Conservation (phyloP, 2,888 invertebrate species). For the Punctoribates punctum region DNA sequence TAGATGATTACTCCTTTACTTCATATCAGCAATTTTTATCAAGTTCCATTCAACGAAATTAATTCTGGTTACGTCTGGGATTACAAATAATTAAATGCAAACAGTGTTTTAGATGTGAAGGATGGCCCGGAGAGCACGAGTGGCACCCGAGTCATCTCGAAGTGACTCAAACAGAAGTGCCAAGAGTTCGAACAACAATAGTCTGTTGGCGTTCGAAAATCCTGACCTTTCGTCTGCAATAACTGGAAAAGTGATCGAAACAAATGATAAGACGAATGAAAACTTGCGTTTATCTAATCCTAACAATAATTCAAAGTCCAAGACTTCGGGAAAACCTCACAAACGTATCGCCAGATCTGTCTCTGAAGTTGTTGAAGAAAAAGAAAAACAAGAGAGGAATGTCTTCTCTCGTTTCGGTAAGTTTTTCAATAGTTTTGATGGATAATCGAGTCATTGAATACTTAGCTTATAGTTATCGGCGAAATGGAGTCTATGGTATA, state of each 20-base stretch:
- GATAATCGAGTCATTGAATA: not conserved
- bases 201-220: conserved; percentile 17
- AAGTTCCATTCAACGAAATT: too few relatives aligned
- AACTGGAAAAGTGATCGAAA: conserved; percentile 12
- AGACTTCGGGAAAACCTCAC: not conserved
- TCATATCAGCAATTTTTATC: too few relatives aligned
- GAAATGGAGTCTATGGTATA: conserved; percentile 8
- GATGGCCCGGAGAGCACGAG: not conserved
- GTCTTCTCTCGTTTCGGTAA: not conserved
- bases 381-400: conserved; percentile 19
- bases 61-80: too few relatives aligned
- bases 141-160: conserved; percentile 1
- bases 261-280: not conserved
- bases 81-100: too few relatives aligned
- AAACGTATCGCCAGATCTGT: conserved; percentile 22
- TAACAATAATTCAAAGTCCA: not conserved
- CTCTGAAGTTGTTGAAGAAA: conserved; percentile 18
- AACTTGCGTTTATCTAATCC: not conserved
- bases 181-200: not conserved
- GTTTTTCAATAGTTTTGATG: not conserved
- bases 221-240: conserved; percentile 1
- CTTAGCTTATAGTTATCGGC: not conserved
- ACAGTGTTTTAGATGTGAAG: not conserved
- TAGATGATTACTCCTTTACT: too few relatives aligned
- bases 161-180: not conserved